Percentiles rank a stretch among this genome's conserved stretches.
Evolutionary conservation across 2,113 vertebrate genomes (phyloP).

Genomic region (Elephas maximus): DNA sequence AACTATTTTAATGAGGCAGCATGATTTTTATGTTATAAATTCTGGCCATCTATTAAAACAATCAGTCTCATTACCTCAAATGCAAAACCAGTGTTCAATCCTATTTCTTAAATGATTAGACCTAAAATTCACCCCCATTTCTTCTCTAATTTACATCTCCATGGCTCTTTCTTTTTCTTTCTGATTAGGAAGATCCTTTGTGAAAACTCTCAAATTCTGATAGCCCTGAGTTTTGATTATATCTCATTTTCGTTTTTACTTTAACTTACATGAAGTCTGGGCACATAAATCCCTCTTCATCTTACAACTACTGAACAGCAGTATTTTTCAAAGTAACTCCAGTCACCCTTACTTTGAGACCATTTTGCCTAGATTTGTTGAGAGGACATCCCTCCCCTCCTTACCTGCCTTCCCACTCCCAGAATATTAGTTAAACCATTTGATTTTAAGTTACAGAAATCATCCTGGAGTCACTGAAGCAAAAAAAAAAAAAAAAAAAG

Average conservation of each 20-base stretch:
- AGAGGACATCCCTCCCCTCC: background rate
- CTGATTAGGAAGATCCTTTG: constrained; percentile 54
- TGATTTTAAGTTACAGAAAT: background rate
- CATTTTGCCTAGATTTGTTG: background rate
- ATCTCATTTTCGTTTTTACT: constrained; percentile 66
- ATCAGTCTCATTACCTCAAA: constrained; percentile 33
- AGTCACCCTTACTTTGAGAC: background rate
- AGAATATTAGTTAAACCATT: background rate
- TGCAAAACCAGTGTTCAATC: background rate
- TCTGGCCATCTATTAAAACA: constrained; percentile 48
- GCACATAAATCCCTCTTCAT: background rate
- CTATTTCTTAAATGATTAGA: background rate
- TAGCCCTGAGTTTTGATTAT: constrained; percentile 33
- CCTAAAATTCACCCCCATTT: constrained; percentile 50
- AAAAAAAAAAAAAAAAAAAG: background rate
- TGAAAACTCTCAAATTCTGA: constrained; percentile 31
- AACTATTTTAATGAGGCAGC: constrained; percentile 6
- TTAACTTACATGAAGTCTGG: constrained; percentile 44
- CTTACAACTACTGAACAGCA: background rate
- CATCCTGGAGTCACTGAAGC: background rate
- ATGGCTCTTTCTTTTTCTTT: constrained; percentile 36
- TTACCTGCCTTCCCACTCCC: background rate
- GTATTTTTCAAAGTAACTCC: background rate
- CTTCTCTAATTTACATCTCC: constrained; percentile 56
- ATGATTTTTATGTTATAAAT: constrained; percentile 54